Base-by-base conservation (phyloP, 2,797 vertebrate genomes). In the Enoplosus armatus region DNA sequence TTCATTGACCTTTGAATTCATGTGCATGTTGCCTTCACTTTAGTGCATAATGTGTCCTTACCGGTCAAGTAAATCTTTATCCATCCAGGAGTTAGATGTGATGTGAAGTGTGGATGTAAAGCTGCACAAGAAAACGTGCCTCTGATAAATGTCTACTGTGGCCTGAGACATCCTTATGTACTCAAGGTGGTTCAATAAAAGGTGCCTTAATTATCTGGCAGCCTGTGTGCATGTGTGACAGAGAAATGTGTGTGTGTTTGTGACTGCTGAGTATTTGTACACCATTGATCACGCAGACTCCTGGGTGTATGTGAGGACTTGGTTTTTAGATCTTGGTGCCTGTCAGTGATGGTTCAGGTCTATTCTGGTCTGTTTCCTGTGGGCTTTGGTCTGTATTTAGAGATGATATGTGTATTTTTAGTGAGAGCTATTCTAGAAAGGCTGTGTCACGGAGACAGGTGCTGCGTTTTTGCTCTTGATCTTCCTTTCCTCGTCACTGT, bases 111-210 rank as follows among this genome's bases (percentile, higher is more conserved):
- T 29, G 54, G 6, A 47, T 27, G 6, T 18, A n/a, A 59, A 75
- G 9, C 27, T 39, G 48, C n/a, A 63, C 1, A 58, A 29, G 15
- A 26, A 43, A 59, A 54, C 45, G 12, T n/a, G 12, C 26, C 16
- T 27, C 10, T 37, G 29, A 39, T 35, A 14, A 54, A 48, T 39
- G 33, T 60, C 43, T 66, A 60, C 26, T 12, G 10, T 33, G 5
- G 31, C 16, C 33, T 31, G n/a, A n/a, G n/a, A 87, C 75, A 90
- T 93, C 91, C 91, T 89, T 91, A 58, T 93, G 91, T 87, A 83
- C 87, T 77, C 55, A 93, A 66, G 91, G 91, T 80, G 87, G 85
- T 62, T 73, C 73, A 63, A 61, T 78, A 63, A 69, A 68, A 60
- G 55, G 3, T 74, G 47, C 14, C 10, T 8, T 68, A 24, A 59